Base-by-base conservation (phyloP, 2,797 vertebrate species). In the Buceros bicornis region DNA sequence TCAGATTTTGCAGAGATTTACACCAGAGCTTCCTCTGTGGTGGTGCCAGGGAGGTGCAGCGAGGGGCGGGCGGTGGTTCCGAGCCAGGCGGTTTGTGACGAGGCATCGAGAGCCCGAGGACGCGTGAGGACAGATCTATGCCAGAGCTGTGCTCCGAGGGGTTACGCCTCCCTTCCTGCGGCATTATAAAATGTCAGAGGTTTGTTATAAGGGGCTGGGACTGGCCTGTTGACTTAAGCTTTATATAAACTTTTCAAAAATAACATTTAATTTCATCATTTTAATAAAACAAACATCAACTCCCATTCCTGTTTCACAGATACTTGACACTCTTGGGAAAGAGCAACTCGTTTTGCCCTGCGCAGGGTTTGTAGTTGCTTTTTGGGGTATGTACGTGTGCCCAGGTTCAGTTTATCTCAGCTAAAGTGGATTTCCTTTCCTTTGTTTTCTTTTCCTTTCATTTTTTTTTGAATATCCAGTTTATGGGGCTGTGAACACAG, bases 381-480 rank as follows among this genome's bases (percentile, higher is more conserved):
- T 81, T n/a, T 11, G 4, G 72, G 45, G 20, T 53, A 21, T 24
- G 25, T 33, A 19, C 25, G 5, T 5, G 24, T 92, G 58, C 54
- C 62, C 82, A 76, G 66, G 45, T 54, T 84, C 72, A 76, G 37
- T 76, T 90, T 82, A 61, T 93, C 88, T 72, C 82, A 61, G 37
- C 78, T 72, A 7, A 95, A 94, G 66, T 79, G 90, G 47, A 84
- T 87, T 95, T 92, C 47, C n/a, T 53, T 76, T 37, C 19, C 5
- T 83, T 74, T 72, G 33, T 56, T 35, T 58, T 74, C 48, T 20
- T 4, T 70, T 79, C 74, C 66, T 21, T 19, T 62, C 58, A 57
- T 20, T 37, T 17, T 37, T 60, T 54, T 21, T n/a, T 14, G 25
- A 64, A 16, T 54, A 50, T 24, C 28, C 37, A 13, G 19, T 82